A percentile compares a stretch with the other conserved stretches of the same genome.
These are phyloP conservation scores for Chironomus striatipennis DNA, from an alignment of 1,140 invertebrate species.

Conservation along the genomic window DNA sequence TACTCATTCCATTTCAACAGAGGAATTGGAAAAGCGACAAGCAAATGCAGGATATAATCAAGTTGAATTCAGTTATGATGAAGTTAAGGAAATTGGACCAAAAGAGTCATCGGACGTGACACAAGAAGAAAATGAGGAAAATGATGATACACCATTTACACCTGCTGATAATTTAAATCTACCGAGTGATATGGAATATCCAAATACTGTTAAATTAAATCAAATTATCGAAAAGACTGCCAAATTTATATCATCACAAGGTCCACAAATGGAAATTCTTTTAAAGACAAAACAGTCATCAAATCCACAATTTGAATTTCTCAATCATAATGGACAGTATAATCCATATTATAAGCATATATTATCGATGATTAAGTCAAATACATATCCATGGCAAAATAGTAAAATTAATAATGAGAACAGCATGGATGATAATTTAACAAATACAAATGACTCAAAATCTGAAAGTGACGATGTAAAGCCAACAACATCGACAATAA, in stretches of 20 bases:
- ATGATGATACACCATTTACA: conserved; percentile 57
- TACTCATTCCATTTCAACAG: conserved; percentile 44
- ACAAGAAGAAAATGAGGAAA: conserved; percentile 40
- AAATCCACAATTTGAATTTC: conserved; percentile 89
- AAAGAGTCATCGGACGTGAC: conserved; percentile 30
- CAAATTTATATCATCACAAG: conserved; percentile 84
- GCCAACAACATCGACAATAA: neutral
- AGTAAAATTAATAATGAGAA: conserved; percentile 46
- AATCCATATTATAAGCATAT: conserved; percentile 88
- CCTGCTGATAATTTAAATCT: conserved; percentile 60
- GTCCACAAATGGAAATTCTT: conserved; percentile 95
- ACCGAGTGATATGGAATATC: conserved; percentile 66
- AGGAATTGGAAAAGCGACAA: conserved; percentile 80
- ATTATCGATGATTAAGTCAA: conserved; percentile 68
- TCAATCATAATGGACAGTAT: conserved; percentile 74
- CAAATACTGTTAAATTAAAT: conserved; percentile 84
- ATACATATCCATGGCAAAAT: conserved; percentile 59
- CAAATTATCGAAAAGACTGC: conserved; percentile 96
- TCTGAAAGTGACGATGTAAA: neutral
- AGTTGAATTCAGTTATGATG: conserved; percentile 74
- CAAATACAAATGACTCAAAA: neutral
- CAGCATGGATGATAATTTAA: conserved; percentile 36
- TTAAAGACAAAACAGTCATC: conserved; percentile 93
- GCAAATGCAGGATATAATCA: conserved; percentile 54
- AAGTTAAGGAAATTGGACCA: conserved; percentile 42